Base-by-base conservation (phyloP, 2,113 vertebrate genomes). In the Fulica atra region DNA sequence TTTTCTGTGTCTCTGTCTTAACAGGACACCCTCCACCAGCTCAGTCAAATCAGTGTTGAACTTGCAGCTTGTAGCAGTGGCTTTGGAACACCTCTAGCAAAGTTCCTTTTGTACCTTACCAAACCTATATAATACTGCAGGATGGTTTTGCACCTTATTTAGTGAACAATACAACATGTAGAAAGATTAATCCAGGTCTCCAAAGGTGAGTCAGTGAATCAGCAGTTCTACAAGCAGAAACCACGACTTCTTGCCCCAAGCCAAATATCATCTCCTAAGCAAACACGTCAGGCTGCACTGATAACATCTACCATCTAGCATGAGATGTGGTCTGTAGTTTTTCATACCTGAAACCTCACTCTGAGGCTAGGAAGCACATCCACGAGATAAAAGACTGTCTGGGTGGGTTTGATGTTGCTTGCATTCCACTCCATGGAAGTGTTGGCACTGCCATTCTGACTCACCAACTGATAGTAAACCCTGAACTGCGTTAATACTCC, bases 301-400 rank as follows among this genome's bases (percentile, higher is more conserved):
- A 81, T 76, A 92, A 54, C n/a, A 84, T 84, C 89, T 89, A 71
- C 64, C 11, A 56, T 23, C 19, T 78, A 71, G 20, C 29, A 81
- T 2, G 9, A 84, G 31, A 84, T 26, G 78, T 60, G 20, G 8
- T 65, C n/a, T 93, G 91, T 59, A 70, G 50, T 35, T 91, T 87
- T 89, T 92, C 95, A 28, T 97, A 98, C 98, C 97, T 98, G 96
- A 96, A 98, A 98, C 53, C 91, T 95, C 84, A 98, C 44, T 42
- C 59, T 89, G 59, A 93, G 61, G 35, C 28, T 68, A 17, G 96
- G 92, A 93, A 57, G 91, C n/a, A 98, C 36, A 59, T 70, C 73
- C 53, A 76, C 53, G 35, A 98, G 92, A 74, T 85, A 92, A 93
- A 98, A 97, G 64, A 88, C 53, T 35, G 38, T 96, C 66, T 82